Base-by-base conservation (phyloP, 92 coral and sea anemone genomes). In the Phenganax subtilis region DNA sequence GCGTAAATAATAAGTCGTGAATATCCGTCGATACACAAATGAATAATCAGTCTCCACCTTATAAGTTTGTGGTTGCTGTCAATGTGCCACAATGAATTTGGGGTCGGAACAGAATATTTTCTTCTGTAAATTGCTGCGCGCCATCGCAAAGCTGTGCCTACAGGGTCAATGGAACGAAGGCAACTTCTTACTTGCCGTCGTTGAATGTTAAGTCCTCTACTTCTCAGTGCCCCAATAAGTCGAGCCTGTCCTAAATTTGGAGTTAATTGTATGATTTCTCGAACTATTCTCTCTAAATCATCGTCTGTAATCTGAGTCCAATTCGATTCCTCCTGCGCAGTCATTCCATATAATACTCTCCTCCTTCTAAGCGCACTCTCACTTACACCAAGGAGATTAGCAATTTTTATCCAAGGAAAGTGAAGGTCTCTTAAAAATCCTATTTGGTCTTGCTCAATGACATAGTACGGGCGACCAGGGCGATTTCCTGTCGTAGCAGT, bases 301-400 rank as follows among this genome's bases (percentile, higher is more conserved):
- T 78, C 9, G 30, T 83, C 86, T 52, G 89, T 76, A 77, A 87
- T 77, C 65, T 44, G 66, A 78, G 87, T 70, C 87, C 89, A 83
- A 53, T 84, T 81, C 61, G 73, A 51, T 29, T 68, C 54, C 64
- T 72, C 70, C 51, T 87, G 71, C 60, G 71, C 80, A n/a, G 79
- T 68, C 82, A 82, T 66, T 69, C 77, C 83, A 68, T 81, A 86
- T 62, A 86, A 64, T 62, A 75, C 55, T 76, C 89, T 82, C 62
- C 84, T 82, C 75, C 84, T 86, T 31, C 86, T 55, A 17, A 86
- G 76, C 16, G 86, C 82, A 72, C 89, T 76, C 71, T 86, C 86
- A 20, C 89, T 86, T 31, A 86, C 57, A 10, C 86, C 86, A 37
- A 86, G 76, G 4, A 82, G 73, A 55, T 55, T 65, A 56, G 81